These are phyloP conservation scores for Salminus brasiliensis DNA, from an alignment of 2,113 vertebrate genomes.

Conservation along the genomic window DNA sequence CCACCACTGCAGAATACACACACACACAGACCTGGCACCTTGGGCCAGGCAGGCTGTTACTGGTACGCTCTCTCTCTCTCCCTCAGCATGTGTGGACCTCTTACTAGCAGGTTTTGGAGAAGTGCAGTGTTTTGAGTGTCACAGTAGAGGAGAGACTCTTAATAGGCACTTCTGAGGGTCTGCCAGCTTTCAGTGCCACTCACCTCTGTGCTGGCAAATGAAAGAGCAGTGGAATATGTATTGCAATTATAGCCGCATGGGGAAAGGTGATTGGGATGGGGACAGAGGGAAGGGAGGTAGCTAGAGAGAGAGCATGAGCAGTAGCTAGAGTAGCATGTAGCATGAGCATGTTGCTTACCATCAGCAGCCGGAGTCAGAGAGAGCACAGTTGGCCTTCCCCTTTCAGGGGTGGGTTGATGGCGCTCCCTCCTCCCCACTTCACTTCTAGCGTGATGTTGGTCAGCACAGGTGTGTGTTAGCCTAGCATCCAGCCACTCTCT, in stretches of 20 bases:
- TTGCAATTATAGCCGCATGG: conserved; percentile 72
- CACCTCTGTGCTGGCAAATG: conserved; percentile 73
- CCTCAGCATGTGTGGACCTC: conserved; percentile 86
- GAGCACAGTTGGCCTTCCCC: too few relatives aligned
- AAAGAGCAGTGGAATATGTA: conserved; percentile 76
- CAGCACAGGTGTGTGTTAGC: too few relatives aligned
- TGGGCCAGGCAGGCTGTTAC: conserved; percentile 79
- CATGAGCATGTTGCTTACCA: too few relatives aligned
- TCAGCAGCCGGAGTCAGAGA: too few relatives aligned
- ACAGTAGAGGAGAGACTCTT: conserved; percentile 82
- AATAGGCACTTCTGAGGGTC: conserved; percentile 70
- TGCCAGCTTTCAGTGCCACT: conserved; percentile 11
- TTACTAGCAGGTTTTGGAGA: conserved; percentile 90
- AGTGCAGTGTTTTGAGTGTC: conserved; percentile 84
- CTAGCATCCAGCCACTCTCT: too few relatives aligned
- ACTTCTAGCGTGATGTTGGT: too few relatives aligned
- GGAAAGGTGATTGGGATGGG: conserved; percentile 51
- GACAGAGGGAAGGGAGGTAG: neutral
- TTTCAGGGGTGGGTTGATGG: too few relatives aligned
- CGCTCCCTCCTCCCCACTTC: too few relatives aligned
- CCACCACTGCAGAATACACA: conserved; percentile 87
- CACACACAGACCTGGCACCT: conserved; percentile 75
- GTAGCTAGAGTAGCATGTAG: too few relatives aligned
- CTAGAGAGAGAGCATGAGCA: neutral
- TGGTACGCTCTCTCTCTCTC: conserved; percentile 5